phyloP scores from a whole-genome alignment of 2,797 vertebrate genomes.

The Smutsia temminckii region DNA sequence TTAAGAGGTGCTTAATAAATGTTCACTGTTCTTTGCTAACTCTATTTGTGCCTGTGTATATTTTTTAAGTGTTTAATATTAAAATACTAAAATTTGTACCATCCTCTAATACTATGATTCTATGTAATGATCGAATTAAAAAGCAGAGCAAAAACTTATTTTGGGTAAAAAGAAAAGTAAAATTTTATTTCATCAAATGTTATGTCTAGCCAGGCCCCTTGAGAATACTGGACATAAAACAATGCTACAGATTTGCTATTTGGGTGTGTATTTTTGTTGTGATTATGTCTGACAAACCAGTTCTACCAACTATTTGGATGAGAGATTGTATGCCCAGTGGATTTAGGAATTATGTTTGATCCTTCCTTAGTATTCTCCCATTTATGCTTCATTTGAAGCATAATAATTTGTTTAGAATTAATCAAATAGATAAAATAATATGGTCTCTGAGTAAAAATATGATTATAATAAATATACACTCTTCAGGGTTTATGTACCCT shows the following conservation, averaged over 20 bases:
- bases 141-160: background rate
- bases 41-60: background rate
- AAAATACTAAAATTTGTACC: background rate
- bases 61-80: background rate
- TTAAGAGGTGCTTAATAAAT: background rate
- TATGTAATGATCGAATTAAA: background rate
- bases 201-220: background rate
- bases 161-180: background rate
- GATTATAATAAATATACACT: background rate
- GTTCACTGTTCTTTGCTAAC: background rate
- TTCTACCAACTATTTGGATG: background rate
- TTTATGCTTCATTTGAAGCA: background rate
- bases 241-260: background rate
- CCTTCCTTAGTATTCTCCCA: background rate
- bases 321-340: background rate
- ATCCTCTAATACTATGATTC: background rate
- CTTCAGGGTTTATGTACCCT: background rate
- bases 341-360: background rate
- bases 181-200: background rate
- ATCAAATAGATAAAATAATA: background rate
- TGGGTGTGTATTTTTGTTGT: background rate
- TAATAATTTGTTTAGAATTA: background rate
- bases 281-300: background rate
- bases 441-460: background rate
- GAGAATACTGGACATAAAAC: background rate